Evolutionary conservation across 2,113 vertebrate species (phyloP).

Genomic region (Spermophilus dauricus): DNA sequence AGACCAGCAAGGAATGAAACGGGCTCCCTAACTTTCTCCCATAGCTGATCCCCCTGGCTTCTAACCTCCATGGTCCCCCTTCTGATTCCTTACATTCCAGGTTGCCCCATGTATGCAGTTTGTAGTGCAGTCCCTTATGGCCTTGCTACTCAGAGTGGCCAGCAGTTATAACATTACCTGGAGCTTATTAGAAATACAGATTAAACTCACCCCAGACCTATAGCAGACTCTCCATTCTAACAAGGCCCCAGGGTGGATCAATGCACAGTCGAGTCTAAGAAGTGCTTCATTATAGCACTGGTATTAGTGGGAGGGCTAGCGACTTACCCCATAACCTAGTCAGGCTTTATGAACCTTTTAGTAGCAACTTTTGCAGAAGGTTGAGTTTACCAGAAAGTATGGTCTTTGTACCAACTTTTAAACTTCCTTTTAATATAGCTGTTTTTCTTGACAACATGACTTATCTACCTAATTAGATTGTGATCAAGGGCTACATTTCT

Average conservation of each 20-base stretch:
- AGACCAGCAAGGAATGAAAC: not conserved
- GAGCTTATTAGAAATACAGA: not conserved
- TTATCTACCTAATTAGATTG: constrained; percentile 42
- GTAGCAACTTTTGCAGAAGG: not conserved
- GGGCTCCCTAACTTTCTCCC: not conserved
- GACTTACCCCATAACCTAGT: not conserved
- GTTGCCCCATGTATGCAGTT: not conserved
- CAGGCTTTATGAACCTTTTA: not conserved
- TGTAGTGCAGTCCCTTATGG: not conserved
- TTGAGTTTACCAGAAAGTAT: not conserved
- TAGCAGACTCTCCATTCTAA: not conserved
- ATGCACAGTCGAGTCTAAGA: not conserved
- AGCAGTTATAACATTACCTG: not conserved
- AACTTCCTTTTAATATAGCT: not conserved
- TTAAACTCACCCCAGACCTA: not conserved
- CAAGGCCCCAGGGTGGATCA: not conserved
- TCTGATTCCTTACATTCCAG: not conserved
- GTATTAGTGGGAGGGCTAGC: not conserved
- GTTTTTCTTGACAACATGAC: constrained; percentile 18
- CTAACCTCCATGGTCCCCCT: not conserved
- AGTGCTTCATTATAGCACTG: not conserved
- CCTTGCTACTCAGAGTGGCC: not conserved
- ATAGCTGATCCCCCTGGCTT: not conserved
- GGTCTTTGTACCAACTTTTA: not conserved
- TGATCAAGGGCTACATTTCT: not conserved